Percentiles rank a stretch among this genome's conserved stretches.
Conservation (phyloP, 2,113 vertebrate species). For the Murina feae region DNA sequence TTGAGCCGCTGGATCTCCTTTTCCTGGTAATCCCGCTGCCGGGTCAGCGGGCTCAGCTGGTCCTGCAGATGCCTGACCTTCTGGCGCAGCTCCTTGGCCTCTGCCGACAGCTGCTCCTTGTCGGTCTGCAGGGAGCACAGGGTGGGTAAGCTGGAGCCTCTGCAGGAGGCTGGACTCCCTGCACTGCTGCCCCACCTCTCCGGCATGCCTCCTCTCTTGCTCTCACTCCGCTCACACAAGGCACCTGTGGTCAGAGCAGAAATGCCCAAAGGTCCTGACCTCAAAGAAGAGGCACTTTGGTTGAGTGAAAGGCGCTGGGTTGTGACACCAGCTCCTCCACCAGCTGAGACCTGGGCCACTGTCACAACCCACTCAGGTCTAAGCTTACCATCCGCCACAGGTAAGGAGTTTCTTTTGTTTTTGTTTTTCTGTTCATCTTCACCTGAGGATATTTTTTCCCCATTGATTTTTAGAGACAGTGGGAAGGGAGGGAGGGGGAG, state of each 20-base stretch:
- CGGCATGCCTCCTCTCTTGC: neutral
- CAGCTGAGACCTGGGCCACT: neutral
- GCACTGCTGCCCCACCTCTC: fast-evolving
- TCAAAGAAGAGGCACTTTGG: neutral
- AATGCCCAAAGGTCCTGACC: neutral
- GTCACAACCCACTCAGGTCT: too few species aligned
- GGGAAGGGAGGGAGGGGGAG: too few species aligned
- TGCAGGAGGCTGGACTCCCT: neutral
- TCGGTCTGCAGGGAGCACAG: conserved; percentile 81
- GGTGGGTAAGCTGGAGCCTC: neutral
- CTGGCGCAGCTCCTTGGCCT: conserved; percentile 92
- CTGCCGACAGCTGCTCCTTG: conserved; percentile 90
- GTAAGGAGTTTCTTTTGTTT: too few species aligned
- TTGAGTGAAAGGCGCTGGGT: neutral
- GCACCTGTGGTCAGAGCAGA: fast-evolving
- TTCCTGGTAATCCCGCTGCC: conserved; percentile 95
- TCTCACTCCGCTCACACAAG: neutral
- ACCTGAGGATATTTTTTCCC: too few species aligned
- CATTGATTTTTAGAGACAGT: too few species aligned
- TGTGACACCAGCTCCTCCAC: neutral
- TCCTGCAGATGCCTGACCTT: conserved; percentile 93
- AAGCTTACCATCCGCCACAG: neutral
- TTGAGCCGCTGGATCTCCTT: conserved; percentile 97
- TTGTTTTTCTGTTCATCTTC: too few species aligned
- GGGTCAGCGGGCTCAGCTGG: conserved; percentile 90